Conservation (phyloP, 2,888 invertebrate genomes). For the Nephrotoma guestfalica region DNA sequence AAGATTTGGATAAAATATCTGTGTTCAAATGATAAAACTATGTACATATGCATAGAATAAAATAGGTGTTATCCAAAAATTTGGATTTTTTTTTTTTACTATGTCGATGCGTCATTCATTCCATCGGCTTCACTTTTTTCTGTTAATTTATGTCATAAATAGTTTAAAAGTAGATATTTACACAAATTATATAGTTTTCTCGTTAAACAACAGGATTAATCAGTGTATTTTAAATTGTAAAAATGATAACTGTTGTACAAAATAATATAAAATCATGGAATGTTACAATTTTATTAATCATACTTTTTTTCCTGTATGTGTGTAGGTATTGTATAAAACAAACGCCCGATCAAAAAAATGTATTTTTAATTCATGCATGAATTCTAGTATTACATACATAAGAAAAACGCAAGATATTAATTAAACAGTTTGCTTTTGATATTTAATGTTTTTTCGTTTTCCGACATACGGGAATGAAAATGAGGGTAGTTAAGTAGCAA, state of each 20-base stretch:
- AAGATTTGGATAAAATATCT: not conserved
- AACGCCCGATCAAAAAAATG: not conserved
- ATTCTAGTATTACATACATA: not conserved
- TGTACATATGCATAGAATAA: not conserved
- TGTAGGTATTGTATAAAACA: not conserved
- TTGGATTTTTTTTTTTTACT: not conserved
- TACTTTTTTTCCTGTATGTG: not conserved
- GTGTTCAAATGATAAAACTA: not conserved
- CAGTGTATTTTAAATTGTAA: not conserved
- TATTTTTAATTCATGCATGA: not conserved
- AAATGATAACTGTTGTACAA: not conserved
- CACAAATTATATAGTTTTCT: not conserved
- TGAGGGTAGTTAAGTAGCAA: not conserved
- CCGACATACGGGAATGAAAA: not conserved
- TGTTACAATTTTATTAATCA: not conserved
- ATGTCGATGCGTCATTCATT: slow-evolving; percentile 46
- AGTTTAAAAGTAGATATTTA: not conserved
- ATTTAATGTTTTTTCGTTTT: not conserved
- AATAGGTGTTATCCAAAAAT: slow-evolving; percentile 3
- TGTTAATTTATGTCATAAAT: not conserved
- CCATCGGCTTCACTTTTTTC: slow-evolving; percentile 26
- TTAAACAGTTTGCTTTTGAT: not conserved
- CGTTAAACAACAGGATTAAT: not conserved
- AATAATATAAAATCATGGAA: not conserved
- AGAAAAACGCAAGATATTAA: not conserved